These are phyloP conservation scores for Cryptus armator DNA, from an alignment of 2,888 invertebrate genomes.

Conservation along the genomic window DNA sequence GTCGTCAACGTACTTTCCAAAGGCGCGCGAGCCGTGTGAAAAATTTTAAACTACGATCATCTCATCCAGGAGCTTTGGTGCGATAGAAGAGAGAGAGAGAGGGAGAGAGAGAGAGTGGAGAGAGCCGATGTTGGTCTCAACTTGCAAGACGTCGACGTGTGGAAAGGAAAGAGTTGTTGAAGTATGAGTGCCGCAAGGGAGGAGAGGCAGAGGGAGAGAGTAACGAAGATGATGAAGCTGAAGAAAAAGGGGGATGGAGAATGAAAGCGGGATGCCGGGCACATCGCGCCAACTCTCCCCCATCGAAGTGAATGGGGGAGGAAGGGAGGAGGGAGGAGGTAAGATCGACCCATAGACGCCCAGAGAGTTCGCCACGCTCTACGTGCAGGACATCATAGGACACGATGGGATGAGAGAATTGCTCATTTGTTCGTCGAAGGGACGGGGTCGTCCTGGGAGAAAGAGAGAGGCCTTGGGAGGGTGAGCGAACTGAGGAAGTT, in stretches of 20 bases:
- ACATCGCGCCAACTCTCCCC: conserved; percentile 33
- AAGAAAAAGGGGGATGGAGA: conserved; percentile 65
- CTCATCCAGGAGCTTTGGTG: conserved; percentile 70
- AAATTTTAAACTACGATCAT: conserved; percentile 84
- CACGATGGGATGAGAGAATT: conserved; percentile 83
- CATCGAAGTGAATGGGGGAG: conserved; percentile 20
- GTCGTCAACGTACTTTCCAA: conserved; percentile 80
- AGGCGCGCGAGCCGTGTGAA: conserved; percentile 79
- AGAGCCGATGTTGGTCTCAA: conserved; percentile 22
- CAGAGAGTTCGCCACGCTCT: conserved; percentile 75
- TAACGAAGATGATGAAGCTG: conserved; percentile 69
- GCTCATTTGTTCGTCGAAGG: conserved; percentile 84
- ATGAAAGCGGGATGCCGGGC: conserved; percentile 40
- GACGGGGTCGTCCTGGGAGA: conserved; percentile 71
- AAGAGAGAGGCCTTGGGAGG: conserved; percentile 14
- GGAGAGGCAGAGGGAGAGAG: conserved; percentile 43
- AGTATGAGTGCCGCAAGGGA: conserved; percentile 28
- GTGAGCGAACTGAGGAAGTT: conserved; percentile 30
- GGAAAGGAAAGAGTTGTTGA: conserved; percentile 52
- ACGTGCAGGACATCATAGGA: conserved; percentile 84
- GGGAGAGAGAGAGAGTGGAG: conserved; percentile 28
- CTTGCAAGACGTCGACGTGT: conserved; percentile 47
- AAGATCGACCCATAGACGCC: conserved; percentile 80
- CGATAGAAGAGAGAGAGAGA: conserved; percentile 42
- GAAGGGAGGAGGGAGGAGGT: conserved; percentile 63